These are phyloP conservation scores for Carterocephalus palaemon DNA, from an alignment of 2,888 invertebrate species.

Conservation along the genomic window DNA sequence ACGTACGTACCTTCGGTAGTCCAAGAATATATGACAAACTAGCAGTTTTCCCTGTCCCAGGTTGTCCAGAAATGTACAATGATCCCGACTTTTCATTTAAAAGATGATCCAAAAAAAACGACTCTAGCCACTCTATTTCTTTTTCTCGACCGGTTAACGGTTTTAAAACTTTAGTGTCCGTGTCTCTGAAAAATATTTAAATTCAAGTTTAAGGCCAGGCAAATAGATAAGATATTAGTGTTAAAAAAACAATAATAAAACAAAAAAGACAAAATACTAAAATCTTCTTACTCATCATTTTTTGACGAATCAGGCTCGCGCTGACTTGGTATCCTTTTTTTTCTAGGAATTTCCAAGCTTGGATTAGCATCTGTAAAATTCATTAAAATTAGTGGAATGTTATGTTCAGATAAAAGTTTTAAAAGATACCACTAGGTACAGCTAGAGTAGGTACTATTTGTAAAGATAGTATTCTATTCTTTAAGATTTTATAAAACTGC, in stretches of 20 bases:
- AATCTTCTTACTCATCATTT: too few species aligned
- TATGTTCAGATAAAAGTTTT: not conserved
- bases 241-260: not conserved
- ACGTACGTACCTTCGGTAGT: constrained; percentile 77
- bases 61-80: constrained; percentile 96
- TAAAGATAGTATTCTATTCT: too few species aligned
- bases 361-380: constrained; percentile 50
- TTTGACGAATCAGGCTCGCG: constrained; percentile 19
- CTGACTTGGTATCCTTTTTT: constrained; percentile 14
- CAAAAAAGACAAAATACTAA: too few species aligned
- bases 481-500: too few species aligned
- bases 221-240: not conserved
- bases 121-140: constrained; percentile 83
- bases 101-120: constrained; percentile 84
- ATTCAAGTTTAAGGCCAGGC: too few species aligned
- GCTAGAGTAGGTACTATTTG: too few species aligned
- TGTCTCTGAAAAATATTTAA: constrained; percentile 28
- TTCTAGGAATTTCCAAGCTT: constrained; percentile 47
- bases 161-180: constrained; percentile 32
- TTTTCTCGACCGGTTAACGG: constrained; percentile 87
- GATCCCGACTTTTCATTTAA: constrained; percentile 84
- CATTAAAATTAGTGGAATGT: constrained; percentile 8
- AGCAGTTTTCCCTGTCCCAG: constrained; percentile 98
- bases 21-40: constrained; percentile 87
- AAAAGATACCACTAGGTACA: not conserved